These are phyloP conservation scores for Beris chalybata DNA, from an alignment of 2,888 invertebrate species.

Conservation along the genomic window DNA sequence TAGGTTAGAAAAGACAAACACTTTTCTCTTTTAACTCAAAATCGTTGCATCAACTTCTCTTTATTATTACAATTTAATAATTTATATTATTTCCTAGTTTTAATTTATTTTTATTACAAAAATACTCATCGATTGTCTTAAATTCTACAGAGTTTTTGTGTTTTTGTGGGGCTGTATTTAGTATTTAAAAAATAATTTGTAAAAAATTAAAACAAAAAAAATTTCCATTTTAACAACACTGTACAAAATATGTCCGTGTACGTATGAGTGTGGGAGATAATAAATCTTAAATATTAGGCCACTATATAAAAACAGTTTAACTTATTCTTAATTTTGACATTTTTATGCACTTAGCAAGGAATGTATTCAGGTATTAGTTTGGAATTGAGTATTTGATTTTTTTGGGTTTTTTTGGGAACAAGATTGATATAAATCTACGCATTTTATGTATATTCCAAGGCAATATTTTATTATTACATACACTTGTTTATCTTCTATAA, in stretches of 20 bases:
- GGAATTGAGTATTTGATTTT: not conserved
- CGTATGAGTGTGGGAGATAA: too few species aligned
- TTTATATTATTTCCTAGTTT: conserved; percentile 12
- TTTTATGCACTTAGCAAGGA: too few species aligned
- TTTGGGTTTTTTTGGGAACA: not conserved
- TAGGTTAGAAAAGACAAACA: too few species aligned
- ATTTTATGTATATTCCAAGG: conserved; percentile 25
- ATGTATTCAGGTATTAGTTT: not conserved
- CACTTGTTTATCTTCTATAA: conserved; percentile 14
- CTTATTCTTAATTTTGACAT: too few species aligned
- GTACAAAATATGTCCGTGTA: too few species aligned
- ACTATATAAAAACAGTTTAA: too few species aligned
- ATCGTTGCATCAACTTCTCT: conserved; percentile 22
- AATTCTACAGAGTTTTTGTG: conserved; percentile 18
- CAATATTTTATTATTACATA: conserved; percentile 25
- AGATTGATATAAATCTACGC: not conserved
- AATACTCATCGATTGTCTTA: conserved; percentile 33
- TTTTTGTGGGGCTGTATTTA: not conserved
- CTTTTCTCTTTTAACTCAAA: conserved; percentile 5
- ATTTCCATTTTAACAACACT: not conserved
- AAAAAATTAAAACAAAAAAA: conserved; percentile 6
- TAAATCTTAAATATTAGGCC: too few species aligned
- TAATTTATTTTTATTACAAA: conserved; percentile 18
- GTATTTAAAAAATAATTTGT: conserved; percentile 13
- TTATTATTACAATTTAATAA: conserved; percentile 1